These are phyloP conservation scores for Amblyjoppa fuscipennis DNA, from an alignment of 2,888 invertebrate species.

Conservation along the genomic window DNA sequence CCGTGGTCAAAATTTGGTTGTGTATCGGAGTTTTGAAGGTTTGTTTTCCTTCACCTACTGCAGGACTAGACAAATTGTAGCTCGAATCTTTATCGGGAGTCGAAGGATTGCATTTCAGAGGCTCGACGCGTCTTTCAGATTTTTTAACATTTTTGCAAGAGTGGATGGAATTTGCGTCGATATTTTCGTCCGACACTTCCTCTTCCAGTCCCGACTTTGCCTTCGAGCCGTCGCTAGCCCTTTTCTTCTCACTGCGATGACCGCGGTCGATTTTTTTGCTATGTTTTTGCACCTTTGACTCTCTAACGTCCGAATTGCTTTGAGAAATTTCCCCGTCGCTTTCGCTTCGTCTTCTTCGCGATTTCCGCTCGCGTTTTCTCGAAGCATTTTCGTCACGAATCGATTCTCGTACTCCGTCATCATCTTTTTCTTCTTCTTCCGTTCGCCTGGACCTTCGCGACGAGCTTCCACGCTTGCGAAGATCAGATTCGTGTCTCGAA, in stretches of 20 bases:
- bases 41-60: not conserved
- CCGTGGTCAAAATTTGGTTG: conserved; percentile 18
- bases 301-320: conserved; percentile 53
- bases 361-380: conserved; percentile 50
- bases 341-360: conserved; percentile 44
- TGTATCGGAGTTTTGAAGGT: not conserved
- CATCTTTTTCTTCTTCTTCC: conserved; percentile 41
- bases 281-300: conserved; percentile 55
- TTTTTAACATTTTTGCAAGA: conserved; percentile 29
- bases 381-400: conserved; percentile 37
- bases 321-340: conserved; percentile 53
- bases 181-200: conserved; percentile 59
- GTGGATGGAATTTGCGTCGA: conserved; percentile 65
- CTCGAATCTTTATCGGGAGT: not conserved
- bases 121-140: not conserved
- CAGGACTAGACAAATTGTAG: not conserved
- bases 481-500: conserved; percentile 52
- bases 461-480: conserved; percentile 35
- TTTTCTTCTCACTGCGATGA: conserved; percentile 22
- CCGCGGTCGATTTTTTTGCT: conserved; percentile 41
- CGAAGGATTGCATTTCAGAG: conserved; percentile 11
- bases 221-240: conserved; percentile 12
- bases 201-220: conserved; percentile 59
- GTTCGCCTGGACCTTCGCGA: conserved; percentile 50
- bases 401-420: conserved; percentile 24